A percentile compares a stretch with the other conserved stretches of the same genome.
Evolutionary conservation across 2,888 invertebrate genomes (phyloP).

Genomic region (Scelioninae gen. 1): DNA sequence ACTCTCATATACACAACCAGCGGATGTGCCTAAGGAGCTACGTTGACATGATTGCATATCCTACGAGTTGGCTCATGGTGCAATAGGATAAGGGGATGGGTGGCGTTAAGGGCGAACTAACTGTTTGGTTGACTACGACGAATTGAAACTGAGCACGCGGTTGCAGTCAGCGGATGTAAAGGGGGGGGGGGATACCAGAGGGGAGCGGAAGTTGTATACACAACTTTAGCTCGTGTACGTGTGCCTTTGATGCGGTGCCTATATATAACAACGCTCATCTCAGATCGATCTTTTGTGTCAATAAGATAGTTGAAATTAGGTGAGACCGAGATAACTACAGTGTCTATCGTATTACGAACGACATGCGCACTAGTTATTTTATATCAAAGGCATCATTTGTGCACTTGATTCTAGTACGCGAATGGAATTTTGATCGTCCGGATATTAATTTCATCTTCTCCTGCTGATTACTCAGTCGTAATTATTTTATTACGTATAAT

Average conservation of each 20-base stretch:
- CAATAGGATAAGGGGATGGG: slow-evolving; percentile 57
- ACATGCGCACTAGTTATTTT: slow-evolving; percentile 32
- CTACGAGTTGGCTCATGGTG: slow-evolving; percentile 45
- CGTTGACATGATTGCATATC: slow-evolving; percentile 65
- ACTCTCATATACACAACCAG: slow-evolving; percentile 59
- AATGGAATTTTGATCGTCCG: slow-evolving; percentile 27
- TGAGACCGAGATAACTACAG: slow-evolving; percentile 46
- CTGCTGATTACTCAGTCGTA: neutral
- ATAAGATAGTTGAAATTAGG: slow-evolving; percentile 57
- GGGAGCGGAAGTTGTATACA: too few species aligned
- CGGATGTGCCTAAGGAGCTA: slow-evolving; percentile 53
- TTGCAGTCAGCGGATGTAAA: slow-evolving; percentile 32
- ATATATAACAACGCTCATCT: slow-evolving; percentile 29
- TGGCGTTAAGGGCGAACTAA: slow-evolving; percentile 64
- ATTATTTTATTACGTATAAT: neutral
- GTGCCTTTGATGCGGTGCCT: slow-evolving; percentile 42
- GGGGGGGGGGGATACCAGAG: too few species aligned
- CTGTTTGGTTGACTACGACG: slow-evolving; percentile 60
- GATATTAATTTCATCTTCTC: slow-evolving; percentile 36
- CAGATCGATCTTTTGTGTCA: slow-evolving; percentile 61
- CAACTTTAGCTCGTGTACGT: too few species aligned
- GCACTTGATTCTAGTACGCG: slow-evolving; percentile 14
- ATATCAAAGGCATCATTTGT: slow-evolving; percentile 37
- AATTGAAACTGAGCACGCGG: slow-evolving; percentile 59
- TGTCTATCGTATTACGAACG: slow-evolving; percentile 24